Evolutionary conservation across 1,140 invertebrate genomes (phyloP), one percentile per base, ranked within the genome.

Genomic region (Drosophila guanche): DNA sequence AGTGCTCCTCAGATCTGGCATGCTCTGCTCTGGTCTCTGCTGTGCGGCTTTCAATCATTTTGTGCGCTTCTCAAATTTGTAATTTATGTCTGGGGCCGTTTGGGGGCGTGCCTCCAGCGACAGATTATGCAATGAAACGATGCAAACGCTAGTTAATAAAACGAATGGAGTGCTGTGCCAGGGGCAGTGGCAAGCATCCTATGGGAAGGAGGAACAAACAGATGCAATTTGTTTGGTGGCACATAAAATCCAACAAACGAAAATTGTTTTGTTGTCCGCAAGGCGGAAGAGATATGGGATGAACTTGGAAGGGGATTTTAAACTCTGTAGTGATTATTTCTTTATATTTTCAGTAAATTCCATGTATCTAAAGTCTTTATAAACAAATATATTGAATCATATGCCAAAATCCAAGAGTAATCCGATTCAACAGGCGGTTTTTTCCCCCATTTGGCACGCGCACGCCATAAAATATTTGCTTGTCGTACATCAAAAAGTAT

Each of bases 71-170:
- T 73, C 84, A 58, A 66, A 63, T 71, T 68, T 74, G 59, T 80
- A 74, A 81, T 81, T 77, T 88, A 85, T 51, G 46, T 66, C 68
- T 60, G 54, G 59, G 45, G 53, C 33, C 56, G 46, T 70, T 63
- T 70, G 66, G 48, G 40, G 52, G 61, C 33, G 54, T 74, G 70
- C 59, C 57, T 27, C 48, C 46, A 69, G 66, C 66, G 78, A 90
- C 86, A 90, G 76, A 90, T 90, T 89, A 86, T 86, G 88, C 86
- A 90, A 90, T 89, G 46, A 76, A 68, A 43, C 50, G 60, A 66
- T 68, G 58, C 55, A 79, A 71, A 76, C 57, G 48, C 68, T 54
- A 77, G 81, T 80, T 86, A 86, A 86, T 86, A 80, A 86, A 86
- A 80, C 65, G 84, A 70, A 86, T 63, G 25, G 73, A 45, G 57